phyloP scores from a whole-genome alignment of 1,140 invertebrate genomes.

The silkworm (Bombyx mori) region DNA sequence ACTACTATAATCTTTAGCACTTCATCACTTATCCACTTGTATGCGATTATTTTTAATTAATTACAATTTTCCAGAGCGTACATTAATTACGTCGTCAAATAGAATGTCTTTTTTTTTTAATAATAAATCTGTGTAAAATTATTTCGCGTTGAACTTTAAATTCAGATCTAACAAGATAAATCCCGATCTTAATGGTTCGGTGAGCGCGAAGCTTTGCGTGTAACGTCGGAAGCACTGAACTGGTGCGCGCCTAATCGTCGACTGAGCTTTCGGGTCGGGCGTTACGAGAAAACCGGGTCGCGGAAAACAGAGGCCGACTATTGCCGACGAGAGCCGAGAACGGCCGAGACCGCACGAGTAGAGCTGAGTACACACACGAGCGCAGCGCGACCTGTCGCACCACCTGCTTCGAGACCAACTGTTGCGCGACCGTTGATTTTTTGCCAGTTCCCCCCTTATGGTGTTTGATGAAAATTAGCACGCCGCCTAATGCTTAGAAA shows the following conservation, averaged over 20 bases:
- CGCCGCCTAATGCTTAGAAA: conserved; percentile 6
- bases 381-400: conserved; percentile 52
- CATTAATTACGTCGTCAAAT: no score
- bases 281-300: conserved; percentile 49
- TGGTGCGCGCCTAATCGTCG: conserved; percentile 44
- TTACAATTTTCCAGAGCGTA: no score
- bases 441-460: conserved; percentile 40
- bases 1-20: conserved; percentile 30
- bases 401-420: conserved; percentile 64
- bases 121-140: no score
- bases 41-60: conserved; percentile 4
- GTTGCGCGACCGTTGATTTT: conserved; percentile 69
- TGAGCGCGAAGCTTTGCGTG: conserved; percentile 15
- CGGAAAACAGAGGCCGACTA: conserved; percentile 44
- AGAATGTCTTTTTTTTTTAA: no score
- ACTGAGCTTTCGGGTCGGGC: conserved; percentile 67
- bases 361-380: conserved; percentile 19
- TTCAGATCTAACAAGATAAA: conserved; percentile 1
- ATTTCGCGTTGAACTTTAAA: no score
- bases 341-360: conserved; percentile 17
- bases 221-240: conserved; percentile 29
- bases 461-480: conserved; percentile 55
- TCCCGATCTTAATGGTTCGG: conserved; percentile 4
- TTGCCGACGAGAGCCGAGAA: conserved; percentile 28
- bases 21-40: conserved; percentile 29